phyloP scores from a whole-genome alignment of 35 echinoderm and acorn worm genomes.

The Ophiothrix spiculata region DNA sequence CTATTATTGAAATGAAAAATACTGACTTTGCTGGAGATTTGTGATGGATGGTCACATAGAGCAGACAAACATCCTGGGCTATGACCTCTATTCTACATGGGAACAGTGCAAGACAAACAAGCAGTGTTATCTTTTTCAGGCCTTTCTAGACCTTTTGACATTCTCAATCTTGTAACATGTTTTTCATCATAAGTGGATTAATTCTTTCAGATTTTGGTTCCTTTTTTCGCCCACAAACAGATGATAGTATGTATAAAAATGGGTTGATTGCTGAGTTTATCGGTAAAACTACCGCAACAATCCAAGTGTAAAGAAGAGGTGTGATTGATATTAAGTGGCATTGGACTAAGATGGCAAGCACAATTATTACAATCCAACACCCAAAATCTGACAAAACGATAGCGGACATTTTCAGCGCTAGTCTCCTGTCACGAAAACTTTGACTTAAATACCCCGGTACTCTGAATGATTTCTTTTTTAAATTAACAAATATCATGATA shows the following conservation, averaged over 20 bases:
- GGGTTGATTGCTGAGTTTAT: slow-evolving; percentile 49
- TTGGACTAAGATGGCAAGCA: slow-evolving; percentile 37
- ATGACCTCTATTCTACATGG: no score
- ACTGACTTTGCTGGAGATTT: no score
- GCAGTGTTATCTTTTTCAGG: no score
- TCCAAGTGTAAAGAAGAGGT: slow-evolving; percentile 44
- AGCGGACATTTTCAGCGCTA: slow-evolving; percentile 13
- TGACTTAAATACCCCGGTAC: slow-evolving; percentile 2
- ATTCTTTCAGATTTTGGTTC: neutral
- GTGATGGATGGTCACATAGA: no score
- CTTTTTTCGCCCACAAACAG: neutral
- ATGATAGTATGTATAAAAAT: slow-evolving; percentile 42
- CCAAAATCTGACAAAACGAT: slow-evolving; percentile 50
- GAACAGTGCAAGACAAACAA: no score
- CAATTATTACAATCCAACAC: slow-evolving; percentile 54
- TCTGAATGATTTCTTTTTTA: neutral
- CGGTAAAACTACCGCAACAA: slow-evolving; percentile 42
- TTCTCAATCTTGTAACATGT: neutral
- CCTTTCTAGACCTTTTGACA: no score
- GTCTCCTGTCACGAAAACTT: slow-evolving; percentile 1
- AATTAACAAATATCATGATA: slow-evolving; percentile 30
- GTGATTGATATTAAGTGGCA: neutral
- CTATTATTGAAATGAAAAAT: no score
- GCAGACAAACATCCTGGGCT: no score
- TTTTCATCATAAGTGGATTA: neutral